Evolutionary conservation across 2,113 vertebrate genomes (phyloP).

Genomic region (Lipophrys pholis): DNA sequence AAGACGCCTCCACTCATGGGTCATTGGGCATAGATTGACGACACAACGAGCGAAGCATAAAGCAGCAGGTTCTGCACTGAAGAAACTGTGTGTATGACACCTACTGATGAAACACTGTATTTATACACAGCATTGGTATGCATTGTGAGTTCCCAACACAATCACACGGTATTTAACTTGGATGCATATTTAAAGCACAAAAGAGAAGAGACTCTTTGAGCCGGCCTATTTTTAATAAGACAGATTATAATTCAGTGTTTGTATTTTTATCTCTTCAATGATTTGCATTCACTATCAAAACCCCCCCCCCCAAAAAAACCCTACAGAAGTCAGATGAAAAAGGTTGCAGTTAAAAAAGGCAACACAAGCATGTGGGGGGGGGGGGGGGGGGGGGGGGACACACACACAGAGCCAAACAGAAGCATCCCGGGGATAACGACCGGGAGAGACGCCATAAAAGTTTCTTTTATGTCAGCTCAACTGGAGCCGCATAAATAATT

Average conservation of each 20-base stretch:
- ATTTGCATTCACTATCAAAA: not conserved
- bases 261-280: constrained; percentile 6
- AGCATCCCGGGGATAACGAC: constrained; percentile 43
- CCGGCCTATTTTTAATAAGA: no score
- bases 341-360: constrained; percentile 36
- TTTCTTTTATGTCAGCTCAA: constrained; percentile 67
- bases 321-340: constrained; percentile 49
- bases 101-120: no score
- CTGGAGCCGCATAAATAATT: constrained; percentile 61
- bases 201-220: not conserved
- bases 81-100: no score
- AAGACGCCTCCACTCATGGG: no score
- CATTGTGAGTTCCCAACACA: not conserved
- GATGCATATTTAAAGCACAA: not conserved
- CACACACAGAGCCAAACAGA: constrained; percentile 52
- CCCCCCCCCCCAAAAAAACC: no score
- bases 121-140: no score
- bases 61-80: no score
- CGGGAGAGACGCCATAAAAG: constrained; percentile 46
- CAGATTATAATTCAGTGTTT: not conserved
- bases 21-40: no score
- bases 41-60: no score
- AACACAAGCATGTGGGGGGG: constrained; percentile 29
- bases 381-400: no score
- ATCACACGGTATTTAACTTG: not conserved